Evolutionary conservation across 2,113 vertebrate genomes (phyloP).

Genomic region (Atlantisia rogersi): DNA sequence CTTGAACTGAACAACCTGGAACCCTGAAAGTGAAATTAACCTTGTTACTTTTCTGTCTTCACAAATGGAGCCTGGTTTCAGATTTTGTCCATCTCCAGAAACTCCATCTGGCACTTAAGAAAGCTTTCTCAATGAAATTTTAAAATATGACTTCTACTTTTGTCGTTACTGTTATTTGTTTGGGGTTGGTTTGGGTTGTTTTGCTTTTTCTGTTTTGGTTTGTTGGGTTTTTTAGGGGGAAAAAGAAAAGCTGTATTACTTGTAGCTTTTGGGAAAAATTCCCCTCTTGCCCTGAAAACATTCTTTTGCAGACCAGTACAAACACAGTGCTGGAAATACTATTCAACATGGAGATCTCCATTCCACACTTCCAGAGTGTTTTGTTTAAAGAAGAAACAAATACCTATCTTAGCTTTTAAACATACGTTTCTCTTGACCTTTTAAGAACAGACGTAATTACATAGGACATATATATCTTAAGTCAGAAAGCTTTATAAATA

Average conservation of each 20-base stretch:
- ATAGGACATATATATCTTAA: not conserved
- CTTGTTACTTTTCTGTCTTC: not conserved
- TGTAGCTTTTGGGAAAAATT: not conserved
- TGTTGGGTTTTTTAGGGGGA: too few species aligned
- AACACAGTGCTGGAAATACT: not conserved
- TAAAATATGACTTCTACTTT: not conserved
- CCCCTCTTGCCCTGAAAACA: not conserved
- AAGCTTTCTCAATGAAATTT: not conserved
- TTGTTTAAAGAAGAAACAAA: not conserved
- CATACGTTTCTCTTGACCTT: not conserved
- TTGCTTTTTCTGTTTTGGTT: too few species aligned
- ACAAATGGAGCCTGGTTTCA: not conserved
- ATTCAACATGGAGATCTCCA: not conserved
- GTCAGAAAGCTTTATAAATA: not conserved
- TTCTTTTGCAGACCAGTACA: not conserved
- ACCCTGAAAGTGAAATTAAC: not conserved
- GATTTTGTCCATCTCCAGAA: not conserved
- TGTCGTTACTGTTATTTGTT: too few species aligned
- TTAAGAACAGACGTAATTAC: not conserved
- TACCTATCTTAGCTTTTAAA: not conserved
- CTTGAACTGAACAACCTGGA: not conserved
- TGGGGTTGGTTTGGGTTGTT: too few species aligned
- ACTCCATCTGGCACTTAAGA: not conserved
- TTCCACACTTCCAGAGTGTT: not conserved
- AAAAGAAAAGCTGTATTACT: not conserved